Evolutionary conservation across 2,797 vertebrate species (phyloP).

Genomic region (Agapornis canus): DNA sequence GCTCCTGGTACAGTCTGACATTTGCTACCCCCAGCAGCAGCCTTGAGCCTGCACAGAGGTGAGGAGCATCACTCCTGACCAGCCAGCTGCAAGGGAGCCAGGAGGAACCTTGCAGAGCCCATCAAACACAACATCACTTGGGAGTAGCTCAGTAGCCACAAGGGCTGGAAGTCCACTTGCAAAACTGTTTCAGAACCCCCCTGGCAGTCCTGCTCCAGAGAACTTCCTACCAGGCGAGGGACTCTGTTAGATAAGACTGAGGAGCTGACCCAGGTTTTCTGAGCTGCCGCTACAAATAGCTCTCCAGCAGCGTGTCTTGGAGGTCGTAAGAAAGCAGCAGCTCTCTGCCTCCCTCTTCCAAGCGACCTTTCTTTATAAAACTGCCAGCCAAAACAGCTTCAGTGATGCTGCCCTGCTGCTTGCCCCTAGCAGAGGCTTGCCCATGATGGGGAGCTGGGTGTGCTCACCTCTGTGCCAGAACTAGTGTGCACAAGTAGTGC

Average conservation of each 20-base stretch:
- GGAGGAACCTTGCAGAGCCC: not conserved
- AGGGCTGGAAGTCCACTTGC: not conserved
- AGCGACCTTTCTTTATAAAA: not conserved
- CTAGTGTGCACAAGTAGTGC: rapidly evolving
- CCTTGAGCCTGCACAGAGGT: not conserved
- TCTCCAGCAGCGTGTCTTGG: rapidly evolving
- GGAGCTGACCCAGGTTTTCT: not conserved
- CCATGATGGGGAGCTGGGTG: rapidly evolving
- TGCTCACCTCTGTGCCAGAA: not conserved
- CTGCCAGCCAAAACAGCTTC: not conserved
- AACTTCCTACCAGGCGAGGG: rapidly evolving
- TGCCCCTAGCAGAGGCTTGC: too few relatives aligned
- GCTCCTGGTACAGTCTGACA: not conserved
- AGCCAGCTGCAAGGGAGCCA: not conserved
- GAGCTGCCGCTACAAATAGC: not conserved
- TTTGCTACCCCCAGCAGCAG: not conserved
- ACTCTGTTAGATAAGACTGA: not conserved
- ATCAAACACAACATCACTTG: rapidly evolving
- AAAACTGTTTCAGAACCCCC: not conserved
- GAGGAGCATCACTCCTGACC: not conserved
- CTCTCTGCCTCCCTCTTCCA: not conserved
- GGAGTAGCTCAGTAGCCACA: not conserved
- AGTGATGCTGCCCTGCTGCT: not conserved
- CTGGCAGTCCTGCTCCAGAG: not conserved
- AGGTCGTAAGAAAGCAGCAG: not conserved